phyloP scores from a whole-genome alignment of 2,113 vertebrate species.

The Gasterosteus nipponicus region DNA sequence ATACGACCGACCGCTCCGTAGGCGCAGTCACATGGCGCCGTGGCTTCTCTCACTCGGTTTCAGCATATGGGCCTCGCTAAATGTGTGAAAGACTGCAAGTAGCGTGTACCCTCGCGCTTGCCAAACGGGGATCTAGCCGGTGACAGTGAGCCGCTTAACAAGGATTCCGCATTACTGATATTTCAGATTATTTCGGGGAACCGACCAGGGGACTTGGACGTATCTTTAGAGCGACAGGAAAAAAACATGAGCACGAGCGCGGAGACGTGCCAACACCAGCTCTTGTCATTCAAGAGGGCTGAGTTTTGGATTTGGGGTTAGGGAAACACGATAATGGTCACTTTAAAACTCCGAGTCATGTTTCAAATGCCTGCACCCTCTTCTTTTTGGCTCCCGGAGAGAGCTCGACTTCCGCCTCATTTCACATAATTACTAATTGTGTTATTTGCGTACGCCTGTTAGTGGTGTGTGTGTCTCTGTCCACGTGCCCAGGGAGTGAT shows the following conservation, averaged over 20 bases:
- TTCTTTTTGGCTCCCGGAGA: conserved; percentile 58
- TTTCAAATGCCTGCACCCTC: conserved; percentile 66
- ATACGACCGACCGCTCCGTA: conserved; percentile 72
- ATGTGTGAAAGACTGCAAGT: conserved; percentile 80
- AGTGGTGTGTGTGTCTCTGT: conserved; percentile 50
- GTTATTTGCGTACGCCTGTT: conserved; percentile 44
- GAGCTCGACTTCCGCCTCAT: conserved; percentile 53
- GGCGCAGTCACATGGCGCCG: conserved; percentile 78
- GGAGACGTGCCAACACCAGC: conserved; percentile 60
- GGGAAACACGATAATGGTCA: conserved; percentile 73
- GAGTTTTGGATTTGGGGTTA: conserved; percentile 64
- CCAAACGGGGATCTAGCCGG: conserved; percentile 68
- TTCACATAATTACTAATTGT: conserved; percentile 60
- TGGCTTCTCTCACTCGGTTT: conserved; percentile 61
- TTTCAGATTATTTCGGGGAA: conserved; percentile 60
- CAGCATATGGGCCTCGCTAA: conserved; percentile 81
- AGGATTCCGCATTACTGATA: conserved; percentile 61
- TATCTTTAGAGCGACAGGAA: conserved; percentile 46
- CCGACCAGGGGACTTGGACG: conserved; percentile 48
- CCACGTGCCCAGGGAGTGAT: conserved; percentile 32
- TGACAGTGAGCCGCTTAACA: conserved; percentile 70
- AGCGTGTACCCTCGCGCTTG: conserved; percentile 70
- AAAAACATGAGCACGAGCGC: conserved; percentile 46
- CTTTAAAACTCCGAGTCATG: conserved; percentile 69
- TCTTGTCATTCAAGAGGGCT: conserved; percentile 75